These are phyloP conservation scores for Stramonita haemastoma DNA, from an alignment of 2,888 invertebrate genomes.

Conservation along the genomic window DNA sequence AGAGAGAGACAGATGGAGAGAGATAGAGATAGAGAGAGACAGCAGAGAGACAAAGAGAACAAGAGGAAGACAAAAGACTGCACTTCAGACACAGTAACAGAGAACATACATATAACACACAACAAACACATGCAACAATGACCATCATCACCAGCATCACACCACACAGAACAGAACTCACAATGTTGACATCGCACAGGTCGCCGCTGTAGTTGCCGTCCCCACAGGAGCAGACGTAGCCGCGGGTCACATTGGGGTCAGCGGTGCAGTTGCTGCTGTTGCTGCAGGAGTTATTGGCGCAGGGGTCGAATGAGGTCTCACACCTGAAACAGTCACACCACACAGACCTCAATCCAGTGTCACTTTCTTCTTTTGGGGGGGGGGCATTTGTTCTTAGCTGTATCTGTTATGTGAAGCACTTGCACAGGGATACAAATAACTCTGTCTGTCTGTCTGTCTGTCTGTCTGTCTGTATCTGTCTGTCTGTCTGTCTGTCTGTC, in stretches of 20 bases:
- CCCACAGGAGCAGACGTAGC: slow-evolving; percentile 65
- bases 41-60: not conserved
- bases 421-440: too few species aligned
- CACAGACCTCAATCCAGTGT: too few species aligned
- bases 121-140: too few species aligned
- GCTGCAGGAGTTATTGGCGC: slow-evolving; percentile 27
- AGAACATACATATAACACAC: too few species aligned
- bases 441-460: not conserved
- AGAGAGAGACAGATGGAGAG: not conserved
- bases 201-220: slow-evolving; percentile 65
- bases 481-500: not conserved
- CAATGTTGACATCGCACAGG: slow-evolving; percentile 51
- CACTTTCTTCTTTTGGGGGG: too few species aligned
- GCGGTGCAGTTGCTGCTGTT: slow-evolving; percentile 27
- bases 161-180: not conserved
- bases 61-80: too few species aligned
- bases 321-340: slow-evolving; percentile 40
- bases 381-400: too few species aligned
- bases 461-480: not conserved
- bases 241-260: not conserved
- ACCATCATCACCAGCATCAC: not conserved
- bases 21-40: not conserved
- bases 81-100: too few species aligned
- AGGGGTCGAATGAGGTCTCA: not conserved
- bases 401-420: too few species aligned